Evolutionary conservation across 2,888 invertebrate genomes (phyloP), one percentile per base, ranked within the genome.

Genomic region (Himalopsyche anomala): DNA sequence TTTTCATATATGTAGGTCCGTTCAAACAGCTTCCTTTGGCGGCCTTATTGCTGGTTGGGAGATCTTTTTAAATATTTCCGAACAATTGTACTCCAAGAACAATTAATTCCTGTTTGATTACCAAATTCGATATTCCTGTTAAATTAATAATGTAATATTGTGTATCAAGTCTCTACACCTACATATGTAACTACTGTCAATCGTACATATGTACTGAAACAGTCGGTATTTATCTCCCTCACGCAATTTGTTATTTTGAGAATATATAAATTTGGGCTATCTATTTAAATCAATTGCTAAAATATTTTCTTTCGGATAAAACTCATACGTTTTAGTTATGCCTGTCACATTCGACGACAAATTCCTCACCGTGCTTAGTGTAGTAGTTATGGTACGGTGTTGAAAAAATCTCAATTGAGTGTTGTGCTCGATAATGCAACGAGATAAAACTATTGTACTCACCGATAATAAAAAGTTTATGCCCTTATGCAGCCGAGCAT

Each of bases 401-500:
- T 4, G 4, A 62, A 62, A 62, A 62, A 62, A 62, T 19, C 19
- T 62, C 28, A 62, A 62, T 19, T 62, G 28, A 62, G 11, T 19
- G 62, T 19, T 62, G 4, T 62, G 62, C 62, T 62, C 11, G 62
- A 19, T 62, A 62, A 62, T 19, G 62, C 6, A 62, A 62, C 62
- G 28, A 62, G 62, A 62, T 62, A 62, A 62, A 62, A n/a, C 19
- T 62, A 62, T 62, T 62, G 62, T 62, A 62, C 19, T n/a, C 19
- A 62, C 62, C 28, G 62, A 62, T 62, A 62, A 8, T 62, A 62
- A 62, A 51, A 62, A 62, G 9, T 62, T 62, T 62, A 62, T 62
- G 62, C 62, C 62, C 62, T 62, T 62, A 62, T 62, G 62, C 62
- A 62, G 62, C 28, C 62, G 62, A 62, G 62, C 62, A 62, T 62